These are phyloP conservation scores for Pasiphila rectangulata DNA, from an alignment of 2,888 invertebrate species.

Conservation along the genomic window DNA sequence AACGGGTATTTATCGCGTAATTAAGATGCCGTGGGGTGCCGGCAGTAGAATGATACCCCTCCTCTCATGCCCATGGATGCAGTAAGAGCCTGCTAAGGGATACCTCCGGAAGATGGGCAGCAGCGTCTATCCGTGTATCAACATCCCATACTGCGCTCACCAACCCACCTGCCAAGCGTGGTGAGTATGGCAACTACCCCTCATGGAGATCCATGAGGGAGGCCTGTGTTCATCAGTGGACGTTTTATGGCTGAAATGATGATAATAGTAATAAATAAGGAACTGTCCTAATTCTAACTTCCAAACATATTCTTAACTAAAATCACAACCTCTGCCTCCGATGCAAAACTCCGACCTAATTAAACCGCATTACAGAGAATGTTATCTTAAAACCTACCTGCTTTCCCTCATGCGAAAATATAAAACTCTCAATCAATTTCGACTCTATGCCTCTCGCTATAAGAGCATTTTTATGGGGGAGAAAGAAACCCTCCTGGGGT, in stretches of 20 bases:
- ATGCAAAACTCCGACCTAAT: slow-evolving; percentile 62
- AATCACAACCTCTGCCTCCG: slow-evolving; percentile 18
- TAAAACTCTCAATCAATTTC: slow-evolving; percentile 17
- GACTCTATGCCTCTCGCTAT: slow-evolving; percentile 11
- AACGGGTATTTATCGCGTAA: too few relatives aligned
- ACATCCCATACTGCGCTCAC: not conserved
- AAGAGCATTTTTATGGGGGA: slow-evolving; percentile 32
- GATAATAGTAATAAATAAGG: too few relatives aligned
- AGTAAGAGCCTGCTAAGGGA: too few relatives aligned
- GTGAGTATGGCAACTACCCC: too few relatives aligned
- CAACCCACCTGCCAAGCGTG: not conserved
- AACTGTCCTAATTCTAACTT: not conserved
- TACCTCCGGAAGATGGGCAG: too few relatives aligned
- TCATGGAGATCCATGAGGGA: too few relatives aligned
- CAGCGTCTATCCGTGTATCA: too few relatives aligned
- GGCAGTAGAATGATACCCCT: too few relatives aligned
- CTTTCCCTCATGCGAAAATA: slow-evolving; percentile 43
- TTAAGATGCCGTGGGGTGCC: too few relatives aligned
- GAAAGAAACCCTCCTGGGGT: slow-evolving; percentile 61
- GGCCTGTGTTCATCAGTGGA: too few relatives aligned
- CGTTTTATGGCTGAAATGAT: too few relatives aligned
- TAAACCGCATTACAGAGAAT: slow-evolving; percentile 62
- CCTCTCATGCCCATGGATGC: too few relatives aligned
- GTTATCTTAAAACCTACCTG: slow-evolving; percentile 78
- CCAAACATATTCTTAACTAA: not conserved